phyloP scores from a whole-genome alignment of 2,888 invertebrate species.

The Stegana nigrithorax region DNA sequence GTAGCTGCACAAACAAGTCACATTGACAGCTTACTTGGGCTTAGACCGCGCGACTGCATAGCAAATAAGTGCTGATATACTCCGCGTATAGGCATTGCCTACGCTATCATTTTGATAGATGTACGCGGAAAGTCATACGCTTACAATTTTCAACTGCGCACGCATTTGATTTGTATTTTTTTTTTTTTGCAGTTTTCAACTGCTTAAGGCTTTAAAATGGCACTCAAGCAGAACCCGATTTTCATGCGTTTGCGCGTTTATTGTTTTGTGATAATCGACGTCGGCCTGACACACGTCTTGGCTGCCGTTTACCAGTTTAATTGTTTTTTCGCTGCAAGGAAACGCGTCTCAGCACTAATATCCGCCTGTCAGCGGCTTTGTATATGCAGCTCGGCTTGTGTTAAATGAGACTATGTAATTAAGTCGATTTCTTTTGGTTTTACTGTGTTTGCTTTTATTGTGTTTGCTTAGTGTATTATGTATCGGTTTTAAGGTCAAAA shows the following conservation, averaged over 20 bases:
- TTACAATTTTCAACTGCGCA: neutral
- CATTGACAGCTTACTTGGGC: neutral
- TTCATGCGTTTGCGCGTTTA: neutral
- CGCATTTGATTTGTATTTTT: neutral
- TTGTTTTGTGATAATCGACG: neutral
- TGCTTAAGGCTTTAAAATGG: neutral
- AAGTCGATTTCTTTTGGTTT: neutral
- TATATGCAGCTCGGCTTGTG: neutral
- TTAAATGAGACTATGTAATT: neutral
- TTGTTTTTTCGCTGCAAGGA: neutral
- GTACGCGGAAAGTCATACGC: neutral
- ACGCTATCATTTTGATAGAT: conserved; percentile 7
- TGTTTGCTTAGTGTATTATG: neutral
- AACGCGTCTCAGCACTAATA: neutral
- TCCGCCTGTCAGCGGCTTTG: conserved; percentile 5
- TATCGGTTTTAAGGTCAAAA: neutral
- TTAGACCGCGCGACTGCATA: too few relatives aligned
- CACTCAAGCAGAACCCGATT: neutral
- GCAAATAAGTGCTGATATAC: too few relatives aligned
- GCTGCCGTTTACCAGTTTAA: neutral
- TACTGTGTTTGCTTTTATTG: neutral
- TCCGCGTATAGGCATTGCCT: neutral
- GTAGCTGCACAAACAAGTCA: neutral
- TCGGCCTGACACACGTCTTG: too few relatives aligned
- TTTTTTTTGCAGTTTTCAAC: neutral